Base-by-base conservation (phyloP, 2,797 vertebrate species). In the Rousettus madagascariensis region DNA sequence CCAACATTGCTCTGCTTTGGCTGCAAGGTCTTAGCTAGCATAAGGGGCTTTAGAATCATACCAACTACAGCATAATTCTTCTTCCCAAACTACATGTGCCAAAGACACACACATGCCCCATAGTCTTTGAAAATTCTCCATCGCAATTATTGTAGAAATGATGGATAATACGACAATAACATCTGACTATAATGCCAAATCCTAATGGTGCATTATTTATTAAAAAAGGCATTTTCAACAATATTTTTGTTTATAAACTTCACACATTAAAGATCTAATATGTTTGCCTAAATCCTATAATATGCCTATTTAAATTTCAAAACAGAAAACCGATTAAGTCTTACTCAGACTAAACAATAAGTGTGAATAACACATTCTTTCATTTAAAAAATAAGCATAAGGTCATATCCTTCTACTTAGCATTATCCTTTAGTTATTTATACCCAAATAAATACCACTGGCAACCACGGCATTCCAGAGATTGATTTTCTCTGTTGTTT, bases 261-360 rank as follows among this genome's bases (percentile, higher is more conserved):
- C 24, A 53, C 26, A 63, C n/a, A 49, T 78, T 91, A 69, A 93
- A 51, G 5, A 93, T 84, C 17, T 46, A 86, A 55, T 55, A 28
- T 36, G 59, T 59, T 80, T 91, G 16, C 28, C 46, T 87, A 92
- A 93, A 69, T 90, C 80, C 51, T 87, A 11, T 84, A 59, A 57
- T 66, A 82, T 10, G 11, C n/a, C 13, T 90, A 74, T 82, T 65
- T 95, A 90, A 59, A 72, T 93, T 90, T 61, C 84, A 74, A 92
- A 90, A 92, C 8, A 65, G 92, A 49, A 93, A 94, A 78, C n/a
- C n/a, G 49, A 84, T 79, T 53, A 59, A 87, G 84, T 77, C 16
- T 86, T 66, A 82, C 19, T 94, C 30, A 51, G 30, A 57, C 5
- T 72, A 17, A 89, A 85, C 16, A 93, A 77, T 33, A 22, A 15